Base-by-base conservation (phyloP, 1,140 invertebrate species). In the Drosophila busckii region DNA sequence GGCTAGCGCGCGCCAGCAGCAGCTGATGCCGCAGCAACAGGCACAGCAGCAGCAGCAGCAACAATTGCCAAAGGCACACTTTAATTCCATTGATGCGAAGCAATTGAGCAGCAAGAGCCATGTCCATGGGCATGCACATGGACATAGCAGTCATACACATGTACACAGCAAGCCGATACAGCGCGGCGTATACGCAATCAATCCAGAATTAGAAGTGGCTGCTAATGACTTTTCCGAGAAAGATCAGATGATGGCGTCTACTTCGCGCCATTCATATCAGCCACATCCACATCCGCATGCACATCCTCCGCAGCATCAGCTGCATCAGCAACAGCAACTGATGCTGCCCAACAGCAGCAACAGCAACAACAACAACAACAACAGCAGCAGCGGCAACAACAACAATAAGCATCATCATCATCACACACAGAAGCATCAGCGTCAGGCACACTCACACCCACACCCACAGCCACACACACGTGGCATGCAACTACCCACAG, bases 271-370 rank as follows among this genome's bases (percentile, higher is more conserved):
- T 10, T 19, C 37, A 34, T 19, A 13, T 19, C 16, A 61, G 31
- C 7, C 42, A 35, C 5, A 52, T 37, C 32, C 7, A n/a, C 45
- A 34, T 20, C 35, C 15, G 8, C 34, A 25, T n/a, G 7, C 22
- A 8, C 59, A 63, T 37, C 70, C 70, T 0, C 25, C 37, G 20
- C 70, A 76, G 19, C 70, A 76, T 37, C 71, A 76, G 45, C 23
- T 76, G 7, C 73, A 76, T 29, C 71, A 76, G 40, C 71, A 76
- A 20, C 71, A 80, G 35, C 38, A 54, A 13, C 8, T 68, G 23
- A 16, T 23, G 4, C 50, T 46, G 9, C 52, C 25, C 10, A 22
- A 3, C 22, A 31, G 19, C 31, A 53, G 2, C 25, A 22, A 17
- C 1, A 32, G 12, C 19, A 10, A 2, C 23, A 42, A 4, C 31